Evolutionary conservation across 2,797 vertebrate genomes (phyloP).

Genomic region (Mus spretus): DNA sequence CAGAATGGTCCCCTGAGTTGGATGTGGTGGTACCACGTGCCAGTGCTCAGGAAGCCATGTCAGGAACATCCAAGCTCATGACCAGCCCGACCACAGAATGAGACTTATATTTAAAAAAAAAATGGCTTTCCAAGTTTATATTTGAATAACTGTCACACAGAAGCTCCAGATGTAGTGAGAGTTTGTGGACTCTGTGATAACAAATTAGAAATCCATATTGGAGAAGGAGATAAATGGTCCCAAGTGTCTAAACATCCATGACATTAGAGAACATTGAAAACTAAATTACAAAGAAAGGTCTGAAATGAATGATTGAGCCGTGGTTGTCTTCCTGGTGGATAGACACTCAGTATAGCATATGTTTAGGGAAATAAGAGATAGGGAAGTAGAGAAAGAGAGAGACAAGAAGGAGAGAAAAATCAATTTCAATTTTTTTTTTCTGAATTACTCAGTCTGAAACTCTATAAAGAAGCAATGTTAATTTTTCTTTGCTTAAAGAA

Average conservation of each 20-base stretch:
- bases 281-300: not conserved
- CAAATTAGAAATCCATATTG: not conserved
- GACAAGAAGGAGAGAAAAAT: not conserved
- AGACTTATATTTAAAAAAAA: not conserved
- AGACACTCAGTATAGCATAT: not conserved
- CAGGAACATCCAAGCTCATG: not conserved
- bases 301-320: not conserved
- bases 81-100: not conserved
- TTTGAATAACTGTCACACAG: not conserved
- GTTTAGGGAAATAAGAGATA: not conserved
- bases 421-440: not conserved
- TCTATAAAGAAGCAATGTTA: not conserved
- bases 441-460: slow-evolving; percentile 5
- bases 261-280: not conserved
- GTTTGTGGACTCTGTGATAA: not conserved
- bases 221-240: not conserved
- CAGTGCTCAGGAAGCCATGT: not conserved
- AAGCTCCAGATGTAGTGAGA: not conserved
- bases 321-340: not conserved
- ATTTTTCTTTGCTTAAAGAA: slow-evolving; percentile 47
- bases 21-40: not conserved
- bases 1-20: not conserved
- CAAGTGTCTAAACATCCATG: not conserved
- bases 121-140: not conserved
- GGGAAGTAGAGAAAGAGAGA: not conserved